Base-by-base conservation (phyloP, 2,888 invertebrate genomes). In the Galerucella nymphaeae region DNA sequence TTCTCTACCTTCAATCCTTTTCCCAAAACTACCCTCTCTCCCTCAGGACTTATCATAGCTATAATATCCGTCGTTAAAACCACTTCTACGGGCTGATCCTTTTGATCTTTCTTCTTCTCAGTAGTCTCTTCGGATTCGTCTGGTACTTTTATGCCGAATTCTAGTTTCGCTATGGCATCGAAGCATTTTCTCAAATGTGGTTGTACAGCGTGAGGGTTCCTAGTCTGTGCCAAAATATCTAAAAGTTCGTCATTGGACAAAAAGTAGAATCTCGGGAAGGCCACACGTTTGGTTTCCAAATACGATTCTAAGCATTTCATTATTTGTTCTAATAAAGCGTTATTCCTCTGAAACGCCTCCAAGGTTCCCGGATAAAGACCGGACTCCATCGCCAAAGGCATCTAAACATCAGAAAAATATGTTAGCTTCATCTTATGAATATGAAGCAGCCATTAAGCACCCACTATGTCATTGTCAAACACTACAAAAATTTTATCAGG, bases 141-240 rank as follows among this genome's bases (percentile, higher is more conserved):
- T 6, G 73, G 81, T 57, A 88, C 86, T 78, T 90, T 91, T 0
- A 90, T 89, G 0, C 92, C 94, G 80, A 95, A 95, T 83, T 95
- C 94, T 53, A 95, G 85, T 75, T 92, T 92, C 18, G 93, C 89
- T 72, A 95, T 93, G 3, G 94, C 94, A 83, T 95, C 95, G 83
- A 97, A 97, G 82, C 96, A 97, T 86, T 97, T 96, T 66, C 95
- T 90, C 66, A 97, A 87, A 87, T 96, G 96, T 11, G 95, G 95
- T 84, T 97, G 96, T 0, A 97, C 96, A 0, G 96, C 95, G 80
- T 93, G 93, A 0, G 96, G 96, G 84, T 96, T 95, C 72, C 81
- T 75, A 0, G 81, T 80, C 89, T 97, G 96, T 0, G 96, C 96
- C 73, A 97, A 87, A 79, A 97, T 97, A 85, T 96, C 96, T 76